Conservation (phyloP, 2,113 vertebrate genomes). For the Emydura subglobosa region DNA sequence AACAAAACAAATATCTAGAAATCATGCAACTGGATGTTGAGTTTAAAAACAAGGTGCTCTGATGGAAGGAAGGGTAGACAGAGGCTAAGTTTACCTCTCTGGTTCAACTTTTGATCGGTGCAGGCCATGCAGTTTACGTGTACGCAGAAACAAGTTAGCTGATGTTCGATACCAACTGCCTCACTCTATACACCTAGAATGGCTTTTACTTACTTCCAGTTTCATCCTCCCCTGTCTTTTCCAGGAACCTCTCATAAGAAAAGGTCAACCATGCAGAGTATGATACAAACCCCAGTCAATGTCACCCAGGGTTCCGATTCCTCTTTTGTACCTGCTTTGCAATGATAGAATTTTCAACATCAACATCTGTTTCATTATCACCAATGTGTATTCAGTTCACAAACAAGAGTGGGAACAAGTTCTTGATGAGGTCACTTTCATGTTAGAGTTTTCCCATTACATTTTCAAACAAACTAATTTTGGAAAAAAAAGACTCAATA, state of each 20-base stretch:
- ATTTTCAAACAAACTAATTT: not conserved
- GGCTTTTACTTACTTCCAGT: constrained; percentile 82
- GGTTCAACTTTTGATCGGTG: constrained; percentile 54
- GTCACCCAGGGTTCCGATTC: constrained; percentile 75
- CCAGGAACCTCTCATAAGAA: constrained; percentile 80
- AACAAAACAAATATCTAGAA: constrained; percentile 53
- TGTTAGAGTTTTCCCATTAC: constrained; percentile 4
- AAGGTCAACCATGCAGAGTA: constrained; percentile 81
- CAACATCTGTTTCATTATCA: constrained; percentile 75
- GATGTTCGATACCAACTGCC: constrained; percentile 71
- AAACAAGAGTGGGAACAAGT: constrained; percentile 39
- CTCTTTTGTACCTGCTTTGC: constrained; percentile 81
- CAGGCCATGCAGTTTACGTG: constrained; percentile 78
- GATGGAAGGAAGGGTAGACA: constrained; percentile 71
- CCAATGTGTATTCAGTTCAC: constrained; percentile 77
- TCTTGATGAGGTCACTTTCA: constrained; percentile 31
- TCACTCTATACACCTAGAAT: constrained; percentile 78
- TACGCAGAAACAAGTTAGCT: constrained; percentile 69
- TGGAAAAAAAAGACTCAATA: not conserved
- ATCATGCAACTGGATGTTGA: constrained; percentile 70
- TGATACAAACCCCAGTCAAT: constrained; percentile 82
- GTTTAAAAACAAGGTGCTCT: constrained; percentile 59
- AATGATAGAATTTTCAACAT: constrained; percentile 77
- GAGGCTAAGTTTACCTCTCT: constrained; percentile 68
- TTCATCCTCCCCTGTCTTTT: constrained; percentile 82